These are phyloP conservation scores for Drosophila subobscura DNA, from an alignment of 1,140 invertebrate species.

Conservation along the genomic window DNA sequence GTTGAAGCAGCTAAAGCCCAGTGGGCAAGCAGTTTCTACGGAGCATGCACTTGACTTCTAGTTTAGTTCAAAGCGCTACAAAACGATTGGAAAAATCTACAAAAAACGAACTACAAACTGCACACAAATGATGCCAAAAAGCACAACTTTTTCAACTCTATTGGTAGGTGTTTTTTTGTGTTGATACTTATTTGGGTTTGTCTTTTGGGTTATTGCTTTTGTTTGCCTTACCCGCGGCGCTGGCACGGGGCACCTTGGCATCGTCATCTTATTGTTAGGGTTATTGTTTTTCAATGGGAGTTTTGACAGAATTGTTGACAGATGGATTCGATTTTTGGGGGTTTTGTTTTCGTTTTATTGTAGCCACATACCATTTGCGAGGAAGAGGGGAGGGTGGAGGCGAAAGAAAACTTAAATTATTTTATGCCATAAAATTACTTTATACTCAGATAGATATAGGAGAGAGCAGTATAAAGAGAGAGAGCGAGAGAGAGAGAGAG, in stretches of 20 bases:
- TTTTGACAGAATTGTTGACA: slow-evolving; percentile 11
- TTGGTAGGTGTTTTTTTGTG: background rate
- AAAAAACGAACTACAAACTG: too few relatives aligned
- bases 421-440: background rate
- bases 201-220: slow-evolving; percentile 5
- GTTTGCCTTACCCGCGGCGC: slow-evolving; percentile 66
- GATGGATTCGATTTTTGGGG: slow-evolving; percentile 6
- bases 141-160: too few relatives aligned
- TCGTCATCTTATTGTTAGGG: slow-evolving; percentile 58
- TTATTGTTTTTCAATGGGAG: slow-evolving; percentile 1
- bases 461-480: background rate
- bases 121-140: too few relatives aligned
- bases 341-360: slow-evolving; percentile 7
- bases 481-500: background rate
- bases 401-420: slow-evolving; percentile 36
- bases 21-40: too few relatives aligned
- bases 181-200: slow-evolving; percentile 8
- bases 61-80: too few relatives aligned
- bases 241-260: slow-evolving; percentile 67
- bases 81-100: too few relatives aligned
- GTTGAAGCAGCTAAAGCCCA: background rate
- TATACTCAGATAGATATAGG: background rate
- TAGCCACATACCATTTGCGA: slow-evolving; percentile 19
- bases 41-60: too few relatives aligned
- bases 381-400: slow-evolving; percentile 2